phyloP scores from a whole-genome alignment of 2,113 vertebrate genomes.

The Dasyurus viverrinus region DNA sequence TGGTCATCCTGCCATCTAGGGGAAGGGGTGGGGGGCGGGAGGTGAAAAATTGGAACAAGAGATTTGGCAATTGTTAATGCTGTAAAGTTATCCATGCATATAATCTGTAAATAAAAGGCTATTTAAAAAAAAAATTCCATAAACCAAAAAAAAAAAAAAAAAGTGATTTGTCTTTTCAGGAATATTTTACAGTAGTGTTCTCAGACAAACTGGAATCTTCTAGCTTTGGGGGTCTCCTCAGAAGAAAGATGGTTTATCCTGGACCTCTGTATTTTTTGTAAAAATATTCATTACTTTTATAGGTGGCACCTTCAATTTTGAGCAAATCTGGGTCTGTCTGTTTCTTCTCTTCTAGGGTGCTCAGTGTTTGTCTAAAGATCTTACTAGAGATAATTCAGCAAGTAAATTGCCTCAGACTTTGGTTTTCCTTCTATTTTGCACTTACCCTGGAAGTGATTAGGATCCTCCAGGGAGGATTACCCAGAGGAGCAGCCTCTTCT shows the following conservation, averaged over 20 bases:
- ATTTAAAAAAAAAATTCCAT: too few relatives aligned
- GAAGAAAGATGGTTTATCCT: neutral
- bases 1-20: too few relatives aligned
- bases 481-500: constrained; percentile 30
- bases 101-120: too few relatives aligned
- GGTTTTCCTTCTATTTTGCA: neutral
- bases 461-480: constrained; percentile 41
- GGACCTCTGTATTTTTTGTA: neutral
- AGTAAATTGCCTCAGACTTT: neutral
- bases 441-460: neutral
- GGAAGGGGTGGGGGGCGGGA: too few relatives aligned
- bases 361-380: neutral
- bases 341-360: neutral
- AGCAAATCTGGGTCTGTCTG: neutral
- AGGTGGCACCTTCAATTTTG: neutral
- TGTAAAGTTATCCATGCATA: too few relatives aligned
- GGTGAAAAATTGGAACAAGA: too few relatives aligned
- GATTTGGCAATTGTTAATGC: too few relatives aligned
- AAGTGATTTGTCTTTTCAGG: neutral
- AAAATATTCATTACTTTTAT: neutral
- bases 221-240: neutral
- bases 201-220: neutral
- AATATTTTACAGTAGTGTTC: neutral
- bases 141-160: too few relatives aligned
- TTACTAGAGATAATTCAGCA: neutral